phyloP scores from a whole-genome alignment of 2,113 vertebrate species.

The Macquaria australasica region DNA sequence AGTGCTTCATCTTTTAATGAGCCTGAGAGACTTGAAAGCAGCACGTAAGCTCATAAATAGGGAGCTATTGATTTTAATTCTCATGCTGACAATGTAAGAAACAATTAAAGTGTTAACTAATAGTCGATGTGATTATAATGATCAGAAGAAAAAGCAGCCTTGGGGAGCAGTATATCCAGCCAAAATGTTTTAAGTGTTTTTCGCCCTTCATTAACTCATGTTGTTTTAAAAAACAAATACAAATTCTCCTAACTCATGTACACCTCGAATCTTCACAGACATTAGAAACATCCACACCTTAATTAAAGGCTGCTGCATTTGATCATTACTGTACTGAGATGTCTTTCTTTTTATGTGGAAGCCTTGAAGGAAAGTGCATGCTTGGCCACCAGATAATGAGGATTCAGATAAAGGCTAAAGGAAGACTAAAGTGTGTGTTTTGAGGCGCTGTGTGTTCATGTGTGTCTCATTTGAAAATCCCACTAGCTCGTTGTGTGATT shows the following conservation, averaged over 20 bases:
- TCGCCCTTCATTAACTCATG: background rate
- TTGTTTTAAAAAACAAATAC: background rate
- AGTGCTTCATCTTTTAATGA: slow-evolving; percentile 42
- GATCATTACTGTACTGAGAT: background rate
- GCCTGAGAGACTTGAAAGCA: slow-evolving; percentile 17
- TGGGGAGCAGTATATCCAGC: background rate
- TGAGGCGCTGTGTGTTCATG: background rate
- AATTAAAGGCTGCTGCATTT: background rate
- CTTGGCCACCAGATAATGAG: slow-evolving; percentile 34
- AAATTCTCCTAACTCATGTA: background rate
- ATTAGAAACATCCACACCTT: background rate
- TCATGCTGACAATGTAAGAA: slow-evolving; percentile 2
- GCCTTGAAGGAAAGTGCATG: background rate
- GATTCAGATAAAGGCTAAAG: slow-evolving; percentile 7
- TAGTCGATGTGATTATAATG: background rate
- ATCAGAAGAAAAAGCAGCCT: background rate
- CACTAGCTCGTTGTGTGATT: background rate
- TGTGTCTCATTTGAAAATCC: slow-evolving; percentile 17
- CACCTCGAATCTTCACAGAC: background rate
- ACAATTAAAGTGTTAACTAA: slow-evolving; percentile 30
- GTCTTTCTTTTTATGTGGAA: background rate
- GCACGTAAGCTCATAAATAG: background rate
- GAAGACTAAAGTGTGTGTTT: slow-evolving; percentile 14
- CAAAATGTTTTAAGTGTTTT: background rate
- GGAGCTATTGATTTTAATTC: slow-evolving; percentile 22